These are phyloP conservation scores for Tanytarsus gracilentus DNA, from an alignment of 2,888 invertebrate genomes.

Conservation along the genomic window DNA sequence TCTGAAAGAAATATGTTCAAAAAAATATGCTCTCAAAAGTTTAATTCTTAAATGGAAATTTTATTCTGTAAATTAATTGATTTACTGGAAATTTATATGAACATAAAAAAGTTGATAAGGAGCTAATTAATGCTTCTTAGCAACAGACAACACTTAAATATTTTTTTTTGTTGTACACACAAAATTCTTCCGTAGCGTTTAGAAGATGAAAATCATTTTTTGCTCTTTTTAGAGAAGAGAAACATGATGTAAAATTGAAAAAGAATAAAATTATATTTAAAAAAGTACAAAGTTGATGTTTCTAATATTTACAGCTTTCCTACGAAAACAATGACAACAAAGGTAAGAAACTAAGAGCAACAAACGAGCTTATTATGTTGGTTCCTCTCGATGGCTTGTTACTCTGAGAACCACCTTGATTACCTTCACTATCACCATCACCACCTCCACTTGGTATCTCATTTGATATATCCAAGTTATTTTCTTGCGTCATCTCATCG, in stretches of 20 bases:
- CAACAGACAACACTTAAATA: too few relatives aligned
- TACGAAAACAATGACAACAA: background rate
- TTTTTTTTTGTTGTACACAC: too few relatives aligned
- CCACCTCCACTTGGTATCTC: too few relatives aligned
- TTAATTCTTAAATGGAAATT: background rate
- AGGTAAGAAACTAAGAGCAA: background rate
- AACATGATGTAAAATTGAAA: constrained; percentile 6
- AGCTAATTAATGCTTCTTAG: too few relatives aligned
- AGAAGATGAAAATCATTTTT: background rate
- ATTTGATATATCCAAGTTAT: constrained; percentile 36
- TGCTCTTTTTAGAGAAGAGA: background rate
- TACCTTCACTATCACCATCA: background rate
- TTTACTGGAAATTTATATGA: background rate
- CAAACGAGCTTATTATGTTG: background rate
- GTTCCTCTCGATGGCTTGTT: background rate
- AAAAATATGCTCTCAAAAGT: background rate
- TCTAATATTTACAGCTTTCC: constrained; percentile 6
- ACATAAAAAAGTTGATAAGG: too few relatives aligned
- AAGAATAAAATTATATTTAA: constrained; percentile 11
- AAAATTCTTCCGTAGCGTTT: background rate
- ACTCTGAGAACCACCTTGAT: too few relatives aligned
- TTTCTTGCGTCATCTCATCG: constrained; percentile 47
- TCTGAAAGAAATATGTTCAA: too few relatives aligned
- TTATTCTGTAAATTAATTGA: background rate
- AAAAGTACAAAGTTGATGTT: too few relatives aligned